Conservation (phyloP, 2,888 invertebrate species). For the Phymatocera aterrima region DNA sequence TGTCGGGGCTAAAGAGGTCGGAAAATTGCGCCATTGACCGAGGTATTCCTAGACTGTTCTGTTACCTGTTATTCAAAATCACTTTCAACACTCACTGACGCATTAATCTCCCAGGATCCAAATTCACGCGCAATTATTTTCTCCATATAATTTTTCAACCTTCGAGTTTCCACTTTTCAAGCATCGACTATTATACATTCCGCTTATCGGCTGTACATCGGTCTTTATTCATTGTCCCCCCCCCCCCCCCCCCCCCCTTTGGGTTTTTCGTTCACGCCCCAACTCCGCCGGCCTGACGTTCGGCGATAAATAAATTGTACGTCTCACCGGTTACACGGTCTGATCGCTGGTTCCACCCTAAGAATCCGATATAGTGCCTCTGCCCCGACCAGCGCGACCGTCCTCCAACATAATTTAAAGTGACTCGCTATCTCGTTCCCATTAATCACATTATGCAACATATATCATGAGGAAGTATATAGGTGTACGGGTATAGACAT, state of each 20-base stretch:
- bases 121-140: slow-evolving; percentile 11
- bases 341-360: slow-evolving; percentile 14
- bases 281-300: not conserved
- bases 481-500: not conserved
- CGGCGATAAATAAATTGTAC: slow-evolving; percentile 1
- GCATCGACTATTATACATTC: not conserved
- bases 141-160: not conserved
- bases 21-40: no score
- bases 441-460: no score
- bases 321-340: slow-evolving; percentile 1
- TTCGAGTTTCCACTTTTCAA: not conserved
- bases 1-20: no score
- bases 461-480: no score
- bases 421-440: not conserved
- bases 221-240: not conserved
- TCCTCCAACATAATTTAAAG: not conserved
- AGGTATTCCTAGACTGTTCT: not conserved
- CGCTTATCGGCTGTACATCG: slow-evolving; percentile 1
- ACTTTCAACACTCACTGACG: not conserved
- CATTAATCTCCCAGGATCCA: not conserved
- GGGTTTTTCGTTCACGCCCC: not conserved
- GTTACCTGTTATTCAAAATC: not conserved
- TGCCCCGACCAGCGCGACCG: not conserved
- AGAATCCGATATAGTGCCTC: no score
- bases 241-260: not conserved